Evolutionary conservation across 2,113 vertebrate species (phyloP), one percentile per base, ranked within the genome.

Genomic region (Scopus umbretta): DNA sequence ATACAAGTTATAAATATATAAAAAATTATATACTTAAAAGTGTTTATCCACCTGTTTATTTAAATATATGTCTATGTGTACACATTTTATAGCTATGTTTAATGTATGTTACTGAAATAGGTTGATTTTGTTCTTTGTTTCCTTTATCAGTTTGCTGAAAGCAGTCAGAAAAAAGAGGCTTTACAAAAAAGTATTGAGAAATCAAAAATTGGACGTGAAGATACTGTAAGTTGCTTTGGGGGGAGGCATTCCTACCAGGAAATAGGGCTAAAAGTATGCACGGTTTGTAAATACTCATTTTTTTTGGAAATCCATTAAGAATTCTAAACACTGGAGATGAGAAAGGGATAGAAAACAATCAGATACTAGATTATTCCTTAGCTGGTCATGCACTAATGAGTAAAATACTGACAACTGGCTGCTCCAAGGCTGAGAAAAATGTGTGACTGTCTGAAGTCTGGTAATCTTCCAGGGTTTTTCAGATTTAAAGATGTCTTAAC

Each of bases 141-240:
- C n/a, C 42, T 83, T 92, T 76, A 86, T 22, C 87, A 99, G 99
- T 94, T 98, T 71, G 98, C 98, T 40, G 99, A 99, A 65, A 98
- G 98, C 80, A 99, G 94, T 93, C 98, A 98, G 93, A 98, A 98
- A 43, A 98, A 98, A 86, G 93, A 66, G 11, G 80, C 92, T 47
- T 95, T 99, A 34, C 97, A 99, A 78, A 98, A 98, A 90, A 98
- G 74, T 27, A 97, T 99, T 12, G 98, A 99, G 78, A 99, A 99
- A 94, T 98, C 98, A 11, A 99, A 98, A 98, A 93, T 98, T 74
- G 99, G 99, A 96, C 99, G 99, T 45, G 96, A 99, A 91, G 98
- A 99, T 86, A 99, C 98, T 17, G 99, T 99, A 98, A 98, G 98
- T 97, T 89, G 72, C 50, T 94, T n/a, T 73, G 47, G 5, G 11